Evolutionary conservation across 2,113 vertebrate species (phyloP).

Genomic region (Oreochromis spilurus): DNA sequence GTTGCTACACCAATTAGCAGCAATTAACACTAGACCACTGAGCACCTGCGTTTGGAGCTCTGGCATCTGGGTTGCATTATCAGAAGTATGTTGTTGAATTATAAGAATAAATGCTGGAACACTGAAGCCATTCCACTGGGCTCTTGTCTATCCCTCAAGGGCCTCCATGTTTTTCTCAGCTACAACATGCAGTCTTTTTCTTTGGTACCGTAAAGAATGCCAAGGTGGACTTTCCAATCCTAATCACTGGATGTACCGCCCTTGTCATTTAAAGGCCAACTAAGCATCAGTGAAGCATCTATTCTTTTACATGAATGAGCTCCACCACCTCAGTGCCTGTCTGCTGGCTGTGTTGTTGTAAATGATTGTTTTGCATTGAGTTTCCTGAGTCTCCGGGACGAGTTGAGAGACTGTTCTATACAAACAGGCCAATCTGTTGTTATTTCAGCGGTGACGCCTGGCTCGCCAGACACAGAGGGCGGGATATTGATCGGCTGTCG

Average conservation of each 20-base stretch:
- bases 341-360: constrained; percentile 34
- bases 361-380: constrained; percentile 62
- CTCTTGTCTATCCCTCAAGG: neutral
- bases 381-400: constrained; percentile 39
- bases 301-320: neutral
- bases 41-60: constrained; percentile 68
- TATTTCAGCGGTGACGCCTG: constrained; percentile 55
- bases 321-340: neutral
- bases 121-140: constrained; percentile 10
- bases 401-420: constrained; percentile 54
- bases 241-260: neutral
- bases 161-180: neutral
- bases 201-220: neutral
- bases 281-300: neutral
- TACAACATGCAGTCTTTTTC: neutral
- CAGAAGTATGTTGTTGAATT: constrained; percentile 54
- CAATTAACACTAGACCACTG: constrained; percentile 74
- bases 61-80: constrained; percentile 64
- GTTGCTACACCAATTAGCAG: constrained; percentile 77
- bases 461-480: constrained; percentile 39
- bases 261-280: constrained; percentile 12
- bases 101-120: constrained; percentile 49
- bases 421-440: constrained; percentile 60
- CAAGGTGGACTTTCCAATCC: neutral
- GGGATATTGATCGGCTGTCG: constrained; percentile 54